phyloP scores from a whole-genome alignment of 2,797 vertebrate species.

The Brachyrhaphis roseni region DNA sequence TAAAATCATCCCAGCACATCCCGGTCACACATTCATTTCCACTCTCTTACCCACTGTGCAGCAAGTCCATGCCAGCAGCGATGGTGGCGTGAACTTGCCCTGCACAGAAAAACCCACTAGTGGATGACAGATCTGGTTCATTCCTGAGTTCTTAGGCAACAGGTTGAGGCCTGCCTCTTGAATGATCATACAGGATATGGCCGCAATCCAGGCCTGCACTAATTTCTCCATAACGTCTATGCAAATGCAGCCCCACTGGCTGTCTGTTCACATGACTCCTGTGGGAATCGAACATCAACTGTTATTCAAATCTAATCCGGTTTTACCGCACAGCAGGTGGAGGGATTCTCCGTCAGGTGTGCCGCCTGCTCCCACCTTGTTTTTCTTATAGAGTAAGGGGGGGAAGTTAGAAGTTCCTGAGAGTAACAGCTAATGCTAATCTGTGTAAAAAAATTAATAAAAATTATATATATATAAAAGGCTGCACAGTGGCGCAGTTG shows the following conservation, averaged over 20 bases:
- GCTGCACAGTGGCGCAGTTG: too few relatives aligned
- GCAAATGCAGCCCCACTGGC: conserved; percentile 59
- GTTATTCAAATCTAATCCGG: conserved; percentile 75
- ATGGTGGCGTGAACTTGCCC: conserved; percentile 35
- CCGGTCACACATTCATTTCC: neutral
- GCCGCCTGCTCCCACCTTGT: conserved; percentile 13
- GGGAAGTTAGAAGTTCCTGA: neutral
- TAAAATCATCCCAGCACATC: neutral
- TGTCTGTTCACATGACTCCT: conserved; percentile 41
- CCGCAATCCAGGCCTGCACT: conserved; percentile 66
- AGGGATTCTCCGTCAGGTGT: conserved; percentile 34
- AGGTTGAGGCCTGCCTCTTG: conserved; percentile 63
- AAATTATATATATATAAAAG: too few relatives aligned
- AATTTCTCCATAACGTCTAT: conserved; percentile 66
- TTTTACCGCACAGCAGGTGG: conserved; percentile 51
- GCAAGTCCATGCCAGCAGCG: conserved; percentile 23
- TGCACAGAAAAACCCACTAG: conserved; percentile 22
- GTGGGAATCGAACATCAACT: conserved; percentile 71
- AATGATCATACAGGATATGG: conserved; percentile 68
- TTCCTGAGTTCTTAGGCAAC: conserved; percentile 52
- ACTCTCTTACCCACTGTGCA: neutral
- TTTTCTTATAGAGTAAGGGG: conserved; percentile 2
- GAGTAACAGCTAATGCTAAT: conserved; percentile 7
- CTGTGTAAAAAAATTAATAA: neutral
- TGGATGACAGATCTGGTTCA: conserved; percentile 36